Conservation (phyloP, 2,888 invertebrate genomes). For the Agapostemon virescens region DNA sequence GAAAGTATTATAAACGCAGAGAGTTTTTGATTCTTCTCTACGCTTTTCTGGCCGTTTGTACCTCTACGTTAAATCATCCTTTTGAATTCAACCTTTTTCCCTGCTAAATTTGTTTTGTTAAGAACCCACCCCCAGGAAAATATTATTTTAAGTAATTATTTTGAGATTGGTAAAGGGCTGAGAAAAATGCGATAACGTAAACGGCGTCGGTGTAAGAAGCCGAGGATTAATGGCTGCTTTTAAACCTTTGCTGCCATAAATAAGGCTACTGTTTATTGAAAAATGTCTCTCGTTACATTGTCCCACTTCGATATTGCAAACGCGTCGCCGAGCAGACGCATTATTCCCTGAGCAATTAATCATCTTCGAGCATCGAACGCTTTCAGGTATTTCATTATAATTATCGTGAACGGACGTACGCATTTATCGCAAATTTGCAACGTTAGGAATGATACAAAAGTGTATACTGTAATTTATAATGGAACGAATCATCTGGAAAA, state of each 20-base stretch:
- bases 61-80: neutral
- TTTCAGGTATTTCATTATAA: no score
- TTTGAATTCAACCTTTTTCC: neutral
- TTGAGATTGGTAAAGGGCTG: neutral
- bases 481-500: no score
- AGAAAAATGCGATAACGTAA: neutral
- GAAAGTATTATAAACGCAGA: neutral
- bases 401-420: neutral
- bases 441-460: no score
- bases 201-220: neutral
- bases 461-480: no score
- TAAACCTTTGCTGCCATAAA: neutral
- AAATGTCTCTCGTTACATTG: neutral
- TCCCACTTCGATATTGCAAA: neutral
- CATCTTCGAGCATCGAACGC: neutral
- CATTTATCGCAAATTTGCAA: no score
- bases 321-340: neutral
- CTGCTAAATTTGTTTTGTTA: no score
- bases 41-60: neutral
- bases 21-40: neutral
- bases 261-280: neutral
- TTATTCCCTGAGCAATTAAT: neutral
- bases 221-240: neutral
- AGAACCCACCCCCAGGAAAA: no score
- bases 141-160: no score